These are phyloP conservation scores for Panzeria rudis DNA, from an alignment of 2,888 invertebrate genomes.

Conservation along the genomic window DNA sequence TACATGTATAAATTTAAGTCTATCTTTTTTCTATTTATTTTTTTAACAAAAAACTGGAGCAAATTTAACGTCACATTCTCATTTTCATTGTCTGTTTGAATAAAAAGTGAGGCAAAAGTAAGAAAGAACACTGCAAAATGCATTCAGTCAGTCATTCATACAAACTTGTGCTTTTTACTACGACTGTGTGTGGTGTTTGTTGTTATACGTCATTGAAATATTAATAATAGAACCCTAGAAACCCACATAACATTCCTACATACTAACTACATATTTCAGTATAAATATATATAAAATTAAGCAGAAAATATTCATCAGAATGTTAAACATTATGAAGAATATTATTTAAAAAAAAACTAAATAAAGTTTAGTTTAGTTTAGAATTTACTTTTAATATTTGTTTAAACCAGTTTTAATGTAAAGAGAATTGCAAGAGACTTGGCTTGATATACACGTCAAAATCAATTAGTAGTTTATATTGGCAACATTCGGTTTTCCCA, in stretches of 20 bases:
- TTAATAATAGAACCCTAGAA: conserved; percentile 66
- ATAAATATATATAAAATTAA: neutral
- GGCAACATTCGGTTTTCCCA: too few species aligned
- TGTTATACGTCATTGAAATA: conserved; percentile 69
- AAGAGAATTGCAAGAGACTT: neutral
- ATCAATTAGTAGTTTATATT: neutral
- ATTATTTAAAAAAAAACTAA: neutral
- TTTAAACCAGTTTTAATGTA: neutral
- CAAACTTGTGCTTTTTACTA: conserved; percentile 14
- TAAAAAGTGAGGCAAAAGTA: neutral
- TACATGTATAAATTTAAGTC: conserved; percentile 43
- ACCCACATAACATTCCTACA: conserved; percentile 60
- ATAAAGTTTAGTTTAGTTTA: neutral
- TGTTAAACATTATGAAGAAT: conserved; percentile 7
- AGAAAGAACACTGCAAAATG: conserved; percentile 18
- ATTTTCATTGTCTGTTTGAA: conserved; percentile 55
- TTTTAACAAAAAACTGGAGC: conserved; percentile 62
- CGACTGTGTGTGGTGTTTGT: conserved; percentile 8
- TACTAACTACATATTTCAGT: neutral
- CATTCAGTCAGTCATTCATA: neutral
- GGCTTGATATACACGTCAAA: too few species aligned
- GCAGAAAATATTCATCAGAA: conserved; percentile 3
- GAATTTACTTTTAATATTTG: conserved; percentile 12
- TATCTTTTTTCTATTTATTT: neutral
- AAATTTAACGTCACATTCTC: conserved; percentile 69